Evolutionary conservation across 2,113 vertebrate species (phyloP), one percentile per base, ranked within the genome.

Genomic region (Maccullochella peelii): DNA sequence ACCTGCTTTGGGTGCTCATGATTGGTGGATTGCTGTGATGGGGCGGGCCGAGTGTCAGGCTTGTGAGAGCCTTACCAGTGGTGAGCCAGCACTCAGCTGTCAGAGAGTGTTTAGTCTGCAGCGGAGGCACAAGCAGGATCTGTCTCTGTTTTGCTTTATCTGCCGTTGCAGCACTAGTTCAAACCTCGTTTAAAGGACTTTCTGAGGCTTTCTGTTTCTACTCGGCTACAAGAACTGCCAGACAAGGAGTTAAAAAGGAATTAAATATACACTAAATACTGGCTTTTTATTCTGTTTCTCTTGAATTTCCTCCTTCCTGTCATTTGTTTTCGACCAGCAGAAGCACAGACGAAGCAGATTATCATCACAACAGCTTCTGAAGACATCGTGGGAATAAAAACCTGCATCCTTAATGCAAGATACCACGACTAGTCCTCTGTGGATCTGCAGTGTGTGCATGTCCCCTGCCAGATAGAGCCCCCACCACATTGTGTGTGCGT

Each of bases 21-120:
- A 96, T 95, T 96, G 95, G 96, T 88, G 77, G 82, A 11, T 33
- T 38, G 36, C 58, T 72, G 77, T 67, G 69, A 82, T 25, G 58
- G 87, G 94, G 85, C 82, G 87, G 86, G 77, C 38, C 38, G 8
- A 73, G 61, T 84, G 79, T 83, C 83, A 82, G 83, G 69, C 86
- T 92, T 81, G 83, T 79, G 89, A 80, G 86, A 79, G 92, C 82
- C 92, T 91, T 89, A 93, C 89, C 89, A 88, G 91, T 89, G 54
- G 30, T 0, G 73, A 92, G 83, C 40, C 73, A 86, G 88, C 85
- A 77, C 82, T 81, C 80, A 77, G 83, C 89, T 92, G 87, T 90
- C 91, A 91, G 78, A 91, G 70, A 86, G 85, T 83, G 68, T 75
- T 62, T 76, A 82, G 83, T 71, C 82, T 85, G 84, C 88, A 80